A percentile compares a stretch with the other conserved stretches of the same genome.
Evolutionary conservation across 37 sponge, comb jelly and placozoan genomes (phyloP).

Genomic region (Haliclona indistincta): DNA sequence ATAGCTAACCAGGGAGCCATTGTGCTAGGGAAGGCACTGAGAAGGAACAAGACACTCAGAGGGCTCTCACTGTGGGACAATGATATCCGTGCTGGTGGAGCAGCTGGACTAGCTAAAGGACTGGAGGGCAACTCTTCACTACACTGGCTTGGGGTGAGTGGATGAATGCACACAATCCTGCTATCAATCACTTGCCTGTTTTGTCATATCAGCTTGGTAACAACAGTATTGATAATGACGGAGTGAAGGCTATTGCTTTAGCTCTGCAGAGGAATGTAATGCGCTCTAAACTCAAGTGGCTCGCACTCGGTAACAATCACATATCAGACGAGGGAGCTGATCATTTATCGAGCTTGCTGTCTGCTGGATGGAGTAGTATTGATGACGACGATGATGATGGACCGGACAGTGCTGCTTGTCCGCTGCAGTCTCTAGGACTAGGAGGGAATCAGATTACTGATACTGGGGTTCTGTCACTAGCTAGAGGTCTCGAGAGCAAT

Average conservation of each 20-base stretch:
- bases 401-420: slow-evolving; percentile 14
- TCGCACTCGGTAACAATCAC: slow-evolving; percentile 68
- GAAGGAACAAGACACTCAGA: slow-evolving; percentile 30
- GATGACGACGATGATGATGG: slow-evolving; percentile 22
- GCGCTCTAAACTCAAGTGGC: slow-evolving; percentile 43
- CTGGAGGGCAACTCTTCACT: slow-evolving; percentile 54
- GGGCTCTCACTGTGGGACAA: slow-evolving; percentile 78
- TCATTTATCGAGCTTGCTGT: background rate
- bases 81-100: slow-evolving; percentile 61
- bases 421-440: slow-evolving; percentile 65
- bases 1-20: slow-evolving; percentile 65
- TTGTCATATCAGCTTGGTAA: slow-evolving; percentile 58
- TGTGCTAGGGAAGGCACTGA: slow-evolving; percentile 45
- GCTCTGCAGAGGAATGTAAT: slow-evolving; percentile 46
- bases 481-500: slow-evolving; percentile 42
- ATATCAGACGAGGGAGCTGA: slow-evolving; percentile 47
- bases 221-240: slow-evolving; percentile 70
- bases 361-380: background rate
- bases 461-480: slow-evolving; percentile 31
- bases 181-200: background rate
- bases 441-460: slow-evolving; percentile 73
- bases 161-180: background rate
- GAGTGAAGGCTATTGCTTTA: slow-evolving; percentile 48
- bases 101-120: slow-evolving; percentile 63
- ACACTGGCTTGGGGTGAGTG: slow-evolving; percentile 72